phyloP scores from a whole-genome alignment of 2,113 vertebrate genomes.

The Sarotherodon lohbergeri region DNA sequence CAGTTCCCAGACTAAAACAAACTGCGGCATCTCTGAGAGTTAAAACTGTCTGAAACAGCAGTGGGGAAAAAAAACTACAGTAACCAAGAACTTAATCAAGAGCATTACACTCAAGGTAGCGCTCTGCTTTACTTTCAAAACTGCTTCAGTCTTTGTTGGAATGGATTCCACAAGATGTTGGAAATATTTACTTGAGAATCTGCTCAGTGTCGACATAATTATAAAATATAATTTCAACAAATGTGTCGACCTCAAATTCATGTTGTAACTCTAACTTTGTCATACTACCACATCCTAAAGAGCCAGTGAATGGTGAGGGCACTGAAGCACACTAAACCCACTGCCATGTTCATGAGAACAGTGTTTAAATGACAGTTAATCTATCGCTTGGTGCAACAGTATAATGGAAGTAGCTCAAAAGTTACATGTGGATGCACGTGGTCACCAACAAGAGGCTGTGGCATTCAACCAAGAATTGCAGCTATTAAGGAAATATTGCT shows the following conservation, averaged over 20 bases:
- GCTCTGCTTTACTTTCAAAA: neutral
- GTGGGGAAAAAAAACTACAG: neutral
- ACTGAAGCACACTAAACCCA: neutral
- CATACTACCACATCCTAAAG: neutral
- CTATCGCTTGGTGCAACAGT: neutral
- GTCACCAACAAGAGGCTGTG: neutral
- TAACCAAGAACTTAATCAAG: neutral
- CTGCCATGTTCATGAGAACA: neutral
- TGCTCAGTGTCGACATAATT: neutral
- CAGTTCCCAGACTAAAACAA: neutral
- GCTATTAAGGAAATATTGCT: neutral
- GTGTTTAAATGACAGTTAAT: neutral
- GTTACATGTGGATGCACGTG: neutral
- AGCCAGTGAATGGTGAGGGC: neutral
- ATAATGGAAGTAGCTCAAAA: neutral
- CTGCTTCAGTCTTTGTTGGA: neutral
- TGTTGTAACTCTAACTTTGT: neutral
- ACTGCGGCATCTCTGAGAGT: neutral
- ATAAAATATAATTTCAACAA: neutral
- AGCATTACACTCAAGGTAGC: fast-evolving
- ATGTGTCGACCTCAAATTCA: neutral
- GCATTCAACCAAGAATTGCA: neutral
- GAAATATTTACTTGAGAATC: neutral
- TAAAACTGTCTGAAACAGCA: neutral
- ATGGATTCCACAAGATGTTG: neutral